phyloP scores from a whole-genome alignment of 2,113 vertebrate genomes.

The Rhea pennata region DNA sequence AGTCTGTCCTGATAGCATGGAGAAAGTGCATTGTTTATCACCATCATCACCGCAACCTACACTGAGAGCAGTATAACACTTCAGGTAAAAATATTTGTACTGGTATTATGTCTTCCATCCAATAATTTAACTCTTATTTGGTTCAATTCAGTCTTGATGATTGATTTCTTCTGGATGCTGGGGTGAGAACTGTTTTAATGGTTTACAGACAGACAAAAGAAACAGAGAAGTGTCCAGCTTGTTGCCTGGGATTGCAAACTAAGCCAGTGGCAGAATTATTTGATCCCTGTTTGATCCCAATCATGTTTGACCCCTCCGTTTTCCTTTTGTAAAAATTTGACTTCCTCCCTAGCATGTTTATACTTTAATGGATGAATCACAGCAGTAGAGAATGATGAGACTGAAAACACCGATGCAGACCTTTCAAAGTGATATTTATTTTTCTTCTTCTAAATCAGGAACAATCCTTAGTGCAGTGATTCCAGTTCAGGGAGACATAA shows the following conservation, averaged over 20 bases:
- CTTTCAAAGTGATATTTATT: slow-evolving; percentile 13
- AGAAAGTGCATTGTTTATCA: background rate
- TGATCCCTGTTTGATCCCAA: slow-evolving; percentile 31
- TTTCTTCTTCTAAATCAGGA: background rate
- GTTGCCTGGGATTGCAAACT: slow-evolving; percentile 40
- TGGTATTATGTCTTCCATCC: slow-evolving; percentile 32
- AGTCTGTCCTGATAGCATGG: background rate
- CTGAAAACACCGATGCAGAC: background rate
- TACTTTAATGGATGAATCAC: slow-evolving; percentile 8
- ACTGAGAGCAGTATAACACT: slow-evolving; percentile 46
- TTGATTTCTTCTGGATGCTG: slow-evolving; percentile 61
- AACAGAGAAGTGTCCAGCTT: slow-evolving; percentile 39
- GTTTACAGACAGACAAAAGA: slow-evolving; percentile 61
- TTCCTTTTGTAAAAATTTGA: background rate
- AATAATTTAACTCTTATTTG: slow-evolving; percentile 31
- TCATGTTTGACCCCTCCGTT: background rate
- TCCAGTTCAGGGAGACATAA: background rate
- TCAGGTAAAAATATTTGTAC: slow-evolving; percentile 43
- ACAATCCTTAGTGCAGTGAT: background rate
- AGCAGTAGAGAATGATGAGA: background rate
- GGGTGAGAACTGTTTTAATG: slow-evolving; percentile 55
- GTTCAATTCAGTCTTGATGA: slow-evolving; percentile 55
- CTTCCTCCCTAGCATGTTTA: background rate
- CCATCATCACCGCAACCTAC: background rate
- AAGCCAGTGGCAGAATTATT: slow-evolving; percentile 48